Evolutionary conservation across 1,140 invertebrate species (phyloP), one percentile per base, ranked within the genome.

Genomic region (Drosophila teissieri): DNA sequence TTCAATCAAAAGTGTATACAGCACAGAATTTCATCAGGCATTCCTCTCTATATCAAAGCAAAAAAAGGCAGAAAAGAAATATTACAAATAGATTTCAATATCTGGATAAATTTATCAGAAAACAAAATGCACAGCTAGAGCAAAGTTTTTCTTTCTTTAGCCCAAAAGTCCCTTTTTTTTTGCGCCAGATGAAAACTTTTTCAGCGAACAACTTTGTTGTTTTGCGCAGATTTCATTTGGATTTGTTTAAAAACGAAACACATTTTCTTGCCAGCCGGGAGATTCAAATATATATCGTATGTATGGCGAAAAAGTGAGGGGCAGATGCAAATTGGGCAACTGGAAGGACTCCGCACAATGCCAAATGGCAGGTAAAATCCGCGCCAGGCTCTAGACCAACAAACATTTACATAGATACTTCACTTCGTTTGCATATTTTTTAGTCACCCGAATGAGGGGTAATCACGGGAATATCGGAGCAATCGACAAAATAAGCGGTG

Each of bases 61-160:
- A 52, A 51, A 51, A 24, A 36, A 44, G 22, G 17, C 7, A 46
- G 27, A 14, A 40, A 68, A 69, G 62, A 88, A 86, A 83, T 79
- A 79, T 68, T 79, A 79, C 82, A 79, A 86, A 86, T 86, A 76
- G 75, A 88, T 88, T 86, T 88, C 69, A 73, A 86, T 88, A 86
- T 86, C 83, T 73, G 63, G 67, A 79, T 67, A 64, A 67, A 73
- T 86, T 79, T 69, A 88, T 88, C 74, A 84, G 61, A 78, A 79
- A 73, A 49, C 73, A 56, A 78, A 54, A 44, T 49, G 51, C 55
- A 37, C 19, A 39, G 42, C 49, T 46, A 42, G 10, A 62, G 49
- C 53, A 70, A 86, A 76, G 55, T 88, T 74, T 77, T 58, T n/a
- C 14, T 22, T 39, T 54, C 42, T 61, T 64, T 60, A 60, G 36